Base-by-base conservation (phyloP, 1,140 invertebrate genomes). In the Pachyrhynchus sulphureomaculatus region DNA sequence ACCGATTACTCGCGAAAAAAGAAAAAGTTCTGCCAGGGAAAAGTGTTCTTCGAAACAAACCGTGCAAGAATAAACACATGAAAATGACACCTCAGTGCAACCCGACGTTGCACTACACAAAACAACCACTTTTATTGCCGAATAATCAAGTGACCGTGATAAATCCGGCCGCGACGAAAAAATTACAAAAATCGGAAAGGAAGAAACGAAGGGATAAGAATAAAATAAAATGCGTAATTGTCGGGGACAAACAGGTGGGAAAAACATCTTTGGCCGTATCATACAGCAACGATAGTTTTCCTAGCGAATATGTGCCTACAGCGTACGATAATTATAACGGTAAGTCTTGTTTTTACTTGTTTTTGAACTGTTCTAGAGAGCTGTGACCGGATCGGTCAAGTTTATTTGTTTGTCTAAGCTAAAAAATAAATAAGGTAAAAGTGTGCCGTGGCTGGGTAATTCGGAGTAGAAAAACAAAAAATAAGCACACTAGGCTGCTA, bases 191-290 rank as follows among this genome's bases (percentile, higher is more conserved):
- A 56, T 57, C 32, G 33, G 68, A 70, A 49, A 10, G 37, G 2
- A 67, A 71, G 51, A 64, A 68, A 23, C 44, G 39, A 44, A 62
- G 44, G 21, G n/a, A n/a, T n/a, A 68, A 70, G 45, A 67, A 64
- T 39, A 64, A 24, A 24, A 87, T 96, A 58, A 95, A 95, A 80
- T 96, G 93, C 80, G 92, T 96, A 47, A 82, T 96, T 39, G 88
- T 96, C 37, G 93, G 93, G 36, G 92, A 96, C 75, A 92, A 90
- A 44, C 91, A 90, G 44, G 90, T 95, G 56, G 93, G 93, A 39
- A 96, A 96, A 81, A 96, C 93, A 53, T 92, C 91, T 67, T 82
- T 97, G 65, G 88, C 96, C 62, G 91, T 94, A 37, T 92, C 92
- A 17, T 96, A 96, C 75, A 93, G 93, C 23, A 94, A 93, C 63